Evolutionary conservation across 2,113 vertebrate species (phyloP), one percentile per base, ranked within the genome.

Genomic region (Nesospiza acunhae): DNA sequence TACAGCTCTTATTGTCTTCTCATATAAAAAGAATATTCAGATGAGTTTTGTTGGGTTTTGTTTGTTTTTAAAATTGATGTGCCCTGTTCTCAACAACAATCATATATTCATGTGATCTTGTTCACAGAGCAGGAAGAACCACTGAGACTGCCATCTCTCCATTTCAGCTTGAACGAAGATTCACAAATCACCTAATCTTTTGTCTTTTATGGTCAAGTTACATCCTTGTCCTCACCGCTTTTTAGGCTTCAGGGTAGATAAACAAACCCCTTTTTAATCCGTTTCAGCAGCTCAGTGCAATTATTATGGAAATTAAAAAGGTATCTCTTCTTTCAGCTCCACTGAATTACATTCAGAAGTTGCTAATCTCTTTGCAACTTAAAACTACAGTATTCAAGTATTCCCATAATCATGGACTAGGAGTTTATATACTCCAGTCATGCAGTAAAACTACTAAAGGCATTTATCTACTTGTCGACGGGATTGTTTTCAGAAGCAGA

Each of bases 231-330:
- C 56, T 89, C 41, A 27, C 42, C 1, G 10, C 56, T 63, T 88
- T 90, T 94, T n/a, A 91, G 46, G 55, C 60, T 87, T 67, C 63
- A 80, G 46, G 46, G 39, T 44, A 69, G 75, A 85, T 50, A 93
- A 91, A 75, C 50, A 87, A 93, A 46, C 15, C 8, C 37, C 9
- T 66, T 91, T 78, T 75, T 12, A 70, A 77, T 83, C 75, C 31
- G 21, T 84, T 89, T 86, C 72, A 88, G 27, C 47, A 93, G 68
- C 64, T 91, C 72, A 78, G 27, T 77, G 75, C 52, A 93, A 88
- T 92, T 92, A 69, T 60, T 67, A 90, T n/a, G 35, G 59, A 80
- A 97, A 94, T 47, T 39, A 33, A 81, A 76, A 80, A 90, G 67
- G 33, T 59, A 33, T 80, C n/a, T 68, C 56, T 62, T 59, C 60